Conservation (phyloP, 2,888 invertebrate species). For the Drosophila algonquin region DNA sequence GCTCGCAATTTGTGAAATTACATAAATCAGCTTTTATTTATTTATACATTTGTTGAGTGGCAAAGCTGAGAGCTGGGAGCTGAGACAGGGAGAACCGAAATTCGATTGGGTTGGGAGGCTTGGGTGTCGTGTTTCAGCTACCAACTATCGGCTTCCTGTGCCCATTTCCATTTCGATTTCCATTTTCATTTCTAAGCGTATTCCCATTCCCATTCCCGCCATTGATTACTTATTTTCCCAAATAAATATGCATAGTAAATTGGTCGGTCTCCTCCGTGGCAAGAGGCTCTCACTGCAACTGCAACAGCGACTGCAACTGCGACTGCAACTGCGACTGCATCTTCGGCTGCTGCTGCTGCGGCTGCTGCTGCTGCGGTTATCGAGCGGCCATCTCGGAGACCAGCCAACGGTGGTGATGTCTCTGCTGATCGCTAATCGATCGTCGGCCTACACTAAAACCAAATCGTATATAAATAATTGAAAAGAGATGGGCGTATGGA, state of each 20-base stretch:
- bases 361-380: conserved; percentile 51
- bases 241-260: conserved; percentile 80
- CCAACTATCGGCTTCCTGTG: conserved; percentile 19
- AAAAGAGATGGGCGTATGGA: conserved; percentile 34
- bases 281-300: conserved; percentile 29
- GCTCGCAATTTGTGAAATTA: conserved; percentile 79
- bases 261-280: conserved; percentile 40
- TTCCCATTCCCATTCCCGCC: conserved; percentile 29
- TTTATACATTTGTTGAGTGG: conserved; percentile 73
- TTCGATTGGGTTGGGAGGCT: not conserved
- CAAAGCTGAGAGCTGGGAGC: conserved; percentile 7
- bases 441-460: conserved; percentile 64
- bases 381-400: conserved; percentile 60
- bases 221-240: conserved; percentile 79
- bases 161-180: conserved; percentile 26
- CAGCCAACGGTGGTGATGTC: conserved; percentile 25
- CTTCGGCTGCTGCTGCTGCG: conserved; percentile 16
- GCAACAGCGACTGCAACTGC: not conserved
- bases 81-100: not conserved
- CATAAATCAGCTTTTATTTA: conserved; percentile 81
- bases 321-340: not conserved
- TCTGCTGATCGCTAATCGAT: conserved; percentile 68
- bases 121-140: conserved; percentile 55
- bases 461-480: conserved; percentile 48
- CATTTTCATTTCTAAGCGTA: not conserved